Evolutionary conservation across 92 coral and sea anemone genomes (phyloP).

Genomic region (Porites divaricata): DNA sequence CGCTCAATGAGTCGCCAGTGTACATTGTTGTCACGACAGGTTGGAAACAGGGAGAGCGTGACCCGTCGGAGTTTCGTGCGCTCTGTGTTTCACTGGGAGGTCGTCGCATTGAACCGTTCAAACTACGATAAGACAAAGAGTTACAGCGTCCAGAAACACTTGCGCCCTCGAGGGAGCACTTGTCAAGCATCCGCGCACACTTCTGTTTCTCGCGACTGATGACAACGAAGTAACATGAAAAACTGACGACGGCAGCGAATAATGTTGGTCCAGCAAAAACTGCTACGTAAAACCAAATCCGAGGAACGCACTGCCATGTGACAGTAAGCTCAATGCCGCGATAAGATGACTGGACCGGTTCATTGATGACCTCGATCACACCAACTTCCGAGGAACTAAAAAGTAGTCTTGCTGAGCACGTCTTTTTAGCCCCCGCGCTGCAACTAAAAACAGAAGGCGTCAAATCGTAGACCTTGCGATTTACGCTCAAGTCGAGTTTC

Average conservation of each 20-base stretch:
- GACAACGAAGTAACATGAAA: constrained; percentile 54
- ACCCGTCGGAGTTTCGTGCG: constrained; percentile 43
- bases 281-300: constrained; percentile 84
- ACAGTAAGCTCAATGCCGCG: constrained; percentile 52
- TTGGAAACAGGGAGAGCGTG: constrained; percentile 49
- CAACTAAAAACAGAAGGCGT: constrained; percentile 61
- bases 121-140: constrained; percentile 14
- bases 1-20: constrained; percentile 35
- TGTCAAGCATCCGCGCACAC: constrained; percentile 28
- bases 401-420: constrained; percentile 67
- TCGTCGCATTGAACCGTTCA: constrained; percentile 46
- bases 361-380: constrained; percentile 63
- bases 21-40: constrained; percentile 69
- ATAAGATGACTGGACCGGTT: constrained; percentile 39
- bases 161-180: constrained; percentile 19
- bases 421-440: constrained; percentile 59
- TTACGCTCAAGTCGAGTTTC: constrained; percentile 48
- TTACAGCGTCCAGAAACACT: constrained; percentile 11
- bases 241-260: constrained; percentile 31
- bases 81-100: constrained; percentile 78
- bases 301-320: constrained; percentile 83
- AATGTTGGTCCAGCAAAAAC: constrained; percentile 76
- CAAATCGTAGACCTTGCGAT: constrained; percentile 74
- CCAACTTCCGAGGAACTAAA: constrained; percentile 79
- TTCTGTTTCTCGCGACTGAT: constrained; percentile 45